phyloP scores from a whole-genome alignment of 1,140 invertebrate genomes.

The Lutraria rhynchaena region DNA sequence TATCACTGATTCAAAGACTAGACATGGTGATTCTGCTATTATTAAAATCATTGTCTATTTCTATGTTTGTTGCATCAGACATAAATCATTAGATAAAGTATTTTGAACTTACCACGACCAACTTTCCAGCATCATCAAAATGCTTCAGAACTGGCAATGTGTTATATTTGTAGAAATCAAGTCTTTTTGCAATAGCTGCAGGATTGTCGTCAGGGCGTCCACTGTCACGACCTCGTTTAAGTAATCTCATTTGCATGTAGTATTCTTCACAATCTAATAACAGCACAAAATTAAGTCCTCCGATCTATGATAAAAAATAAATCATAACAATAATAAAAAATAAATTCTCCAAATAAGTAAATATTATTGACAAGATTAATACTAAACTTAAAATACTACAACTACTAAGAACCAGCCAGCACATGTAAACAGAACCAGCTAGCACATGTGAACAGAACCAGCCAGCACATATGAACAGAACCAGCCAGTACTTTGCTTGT shows the following conservation, averaged over 20 bases:
- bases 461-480: too few relatives aligned
- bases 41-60: too few relatives aligned
- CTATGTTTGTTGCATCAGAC: too few relatives aligned
- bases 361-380: too few relatives aligned
- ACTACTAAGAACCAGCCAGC: neutral
- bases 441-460: too few relatives aligned
- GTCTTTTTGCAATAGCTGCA: conserved; percentile 71
- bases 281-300: conserved; percentile 72
- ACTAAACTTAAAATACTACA: too few relatives aligned
- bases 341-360: too few relatives aligned
- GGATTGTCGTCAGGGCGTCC: conserved; percentile 76
- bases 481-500: too few relatives aligned
- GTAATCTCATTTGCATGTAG: conserved; percentile 72
- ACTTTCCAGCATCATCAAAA: conserved; percentile 74
- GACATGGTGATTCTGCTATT: too few relatives aligned
- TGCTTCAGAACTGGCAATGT: conserved; percentile 76
- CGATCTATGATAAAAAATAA: conserved; percentile 70
- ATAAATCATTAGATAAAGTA: too few relatives aligned
- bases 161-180: conserved; percentile 76
- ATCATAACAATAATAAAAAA: neutral
- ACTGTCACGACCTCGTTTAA: conserved; percentile 65
- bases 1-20: too few relatives aligned
- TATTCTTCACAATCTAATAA: conserved; percentile 78
- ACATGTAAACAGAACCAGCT: too few relatives aligned
- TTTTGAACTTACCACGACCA: conserved; percentile 74